Evolutionary conservation across 2,113 vertebrate species (phyloP).

Genomic region (Mustelus asterias): DNA sequence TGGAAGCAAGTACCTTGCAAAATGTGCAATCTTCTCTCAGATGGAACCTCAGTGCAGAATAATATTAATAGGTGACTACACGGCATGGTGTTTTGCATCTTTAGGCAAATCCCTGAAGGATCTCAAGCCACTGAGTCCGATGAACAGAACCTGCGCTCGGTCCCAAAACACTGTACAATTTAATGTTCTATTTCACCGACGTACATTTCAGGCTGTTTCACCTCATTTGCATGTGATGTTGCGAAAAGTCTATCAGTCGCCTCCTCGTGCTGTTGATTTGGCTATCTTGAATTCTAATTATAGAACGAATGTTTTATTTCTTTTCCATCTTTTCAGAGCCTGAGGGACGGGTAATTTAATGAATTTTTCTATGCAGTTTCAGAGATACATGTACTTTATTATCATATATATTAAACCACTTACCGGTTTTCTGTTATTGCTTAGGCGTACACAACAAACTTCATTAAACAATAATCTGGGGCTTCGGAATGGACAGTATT

Average conservation of each 20-base stretch:
- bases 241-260: not conserved
- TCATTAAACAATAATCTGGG: constrained; percentile 20
- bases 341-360: constrained; percentile 52
- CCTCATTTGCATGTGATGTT: not conserved
- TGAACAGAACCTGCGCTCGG: not conserved
- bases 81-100: not conserved
- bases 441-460: not conserved
- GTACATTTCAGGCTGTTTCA: not conserved
- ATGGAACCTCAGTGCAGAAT: not conserved
- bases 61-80: not conserved
- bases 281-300: constrained; percentile 54
- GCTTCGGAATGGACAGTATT: not conserved
- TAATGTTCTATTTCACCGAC: not conserved
- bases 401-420: constrained; percentile 35
- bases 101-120: not conserved
- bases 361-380: constrained; percentile 54
- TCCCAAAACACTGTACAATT: constrained; percentile 17
- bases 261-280: constrained; percentile 40
- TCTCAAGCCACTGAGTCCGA: not conserved
- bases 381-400: constrained; percentile 53
- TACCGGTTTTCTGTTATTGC: not conserved
- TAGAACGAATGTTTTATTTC: constrained; percentile 58
- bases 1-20: not conserved
- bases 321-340: constrained; percentile 53
- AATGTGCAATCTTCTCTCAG: not conserved